Conservation (phyloP, 2,888 invertebrate genomes). For the Salpingus planirostris region DNA sequence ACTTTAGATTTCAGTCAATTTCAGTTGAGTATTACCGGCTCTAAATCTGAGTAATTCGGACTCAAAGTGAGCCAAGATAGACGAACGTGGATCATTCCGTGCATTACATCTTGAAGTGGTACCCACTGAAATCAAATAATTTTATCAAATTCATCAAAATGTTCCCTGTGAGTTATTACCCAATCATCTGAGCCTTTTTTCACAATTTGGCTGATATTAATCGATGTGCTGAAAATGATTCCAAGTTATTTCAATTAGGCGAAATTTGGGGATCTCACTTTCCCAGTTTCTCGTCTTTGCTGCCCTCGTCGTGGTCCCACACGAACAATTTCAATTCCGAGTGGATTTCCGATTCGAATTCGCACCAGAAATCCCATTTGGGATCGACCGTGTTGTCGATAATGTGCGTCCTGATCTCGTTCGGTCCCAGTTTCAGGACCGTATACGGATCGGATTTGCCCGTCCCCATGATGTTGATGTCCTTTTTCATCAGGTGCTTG, state of each 20-base stretch:
- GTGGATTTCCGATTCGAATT: conserved; percentile 39
- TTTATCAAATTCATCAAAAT: not conserved
- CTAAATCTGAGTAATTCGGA: conserved; percentile 59
- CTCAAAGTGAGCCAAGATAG: conserved; percentile 82
- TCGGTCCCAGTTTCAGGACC: conserved; percentile 80
- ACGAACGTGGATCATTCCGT: conserved; percentile 84
- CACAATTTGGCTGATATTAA: conserved; percentile 62
- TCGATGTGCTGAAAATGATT: conserved; percentile 58
- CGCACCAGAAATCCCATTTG: conserved; percentile 95
- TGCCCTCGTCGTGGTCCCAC: conserved; percentile 23
- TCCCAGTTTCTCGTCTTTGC: conserved; percentile 24
- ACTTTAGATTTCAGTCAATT: no score
- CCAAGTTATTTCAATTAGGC: no score
- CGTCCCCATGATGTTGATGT: conserved; percentile 78
- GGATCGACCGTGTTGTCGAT: conserved; percentile 91
- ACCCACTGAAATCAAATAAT: conserved; percentile 65
- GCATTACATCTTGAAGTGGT: conserved; percentile 86
- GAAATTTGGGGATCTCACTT: conserved; percentile 11
- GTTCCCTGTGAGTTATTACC: conserved; percentile 42
- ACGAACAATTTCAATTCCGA: conserved; percentile 20
- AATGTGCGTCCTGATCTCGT: conserved; percentile 84
- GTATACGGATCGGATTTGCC: conserved; percentile 98
- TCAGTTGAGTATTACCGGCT: no score
- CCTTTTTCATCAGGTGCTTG: conserved; percentile 90
- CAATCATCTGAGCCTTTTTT: conserved; percentile 63